Percentiles rank a stretch among this genome's conserved stretches.
Evolutionary conservation across 1,140 invertebrate species (phyloP).

Genomic region (Cotesia vestalis): DNA sequence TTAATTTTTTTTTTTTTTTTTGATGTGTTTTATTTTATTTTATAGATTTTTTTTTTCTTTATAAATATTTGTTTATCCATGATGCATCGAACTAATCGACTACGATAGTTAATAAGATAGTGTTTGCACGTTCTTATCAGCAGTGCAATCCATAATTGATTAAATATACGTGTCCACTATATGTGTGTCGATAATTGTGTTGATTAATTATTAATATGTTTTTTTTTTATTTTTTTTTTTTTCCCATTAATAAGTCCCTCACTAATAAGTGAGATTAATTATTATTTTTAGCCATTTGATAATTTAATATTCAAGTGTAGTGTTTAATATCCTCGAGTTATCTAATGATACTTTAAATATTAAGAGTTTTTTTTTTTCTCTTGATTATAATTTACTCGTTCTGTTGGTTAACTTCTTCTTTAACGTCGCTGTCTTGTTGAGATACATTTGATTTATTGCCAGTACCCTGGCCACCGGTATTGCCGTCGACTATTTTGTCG

Average conservation of each 20-base stretch:
- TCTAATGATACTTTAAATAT: slow-evolving; percentile 23
- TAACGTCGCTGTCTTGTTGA: slow-evolving; percentile 63
- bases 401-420: slow-evolving; percentile 73
- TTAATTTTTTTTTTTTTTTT: slow-evolving; percentile 12
- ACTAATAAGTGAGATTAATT: slow-evolving; percentile 1
- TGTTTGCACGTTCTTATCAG: slow-evolving; percentile 11
- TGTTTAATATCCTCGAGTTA: neutral
- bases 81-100: slow-evolving; percentile 27
- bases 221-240: slow-evolving; percentile 11
- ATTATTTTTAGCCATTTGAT: slow-evolving; percentile 27
- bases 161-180: slow-evolving; percentile 18
- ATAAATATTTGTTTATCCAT: slow-evolving; percentile 7
- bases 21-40: slow-evolving; percentile 7
- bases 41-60: slow-evolving; percentile 16
- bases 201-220: neutral
- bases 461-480: slow-evolving; percentile 63
- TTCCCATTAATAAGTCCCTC: neutral
- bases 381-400: slow-evolving; percentile 63
- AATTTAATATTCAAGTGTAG: slow-evolving; percentile 26
- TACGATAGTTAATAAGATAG: slow-evolving; percentile 26
- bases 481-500: slow-evolving; percentile 72
- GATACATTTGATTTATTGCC: slow-evolving; percentile 59
- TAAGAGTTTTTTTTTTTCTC: neutral
- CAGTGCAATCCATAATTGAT: slow-evolving; percentile 24
- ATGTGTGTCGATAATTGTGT: slow-evolving; percentile 13